These are phyloP conservation scores for Todus mexicanus DNA, from an alignment of 2,797 vertebrate genomes.

Conservation along the genomic window DNA sequence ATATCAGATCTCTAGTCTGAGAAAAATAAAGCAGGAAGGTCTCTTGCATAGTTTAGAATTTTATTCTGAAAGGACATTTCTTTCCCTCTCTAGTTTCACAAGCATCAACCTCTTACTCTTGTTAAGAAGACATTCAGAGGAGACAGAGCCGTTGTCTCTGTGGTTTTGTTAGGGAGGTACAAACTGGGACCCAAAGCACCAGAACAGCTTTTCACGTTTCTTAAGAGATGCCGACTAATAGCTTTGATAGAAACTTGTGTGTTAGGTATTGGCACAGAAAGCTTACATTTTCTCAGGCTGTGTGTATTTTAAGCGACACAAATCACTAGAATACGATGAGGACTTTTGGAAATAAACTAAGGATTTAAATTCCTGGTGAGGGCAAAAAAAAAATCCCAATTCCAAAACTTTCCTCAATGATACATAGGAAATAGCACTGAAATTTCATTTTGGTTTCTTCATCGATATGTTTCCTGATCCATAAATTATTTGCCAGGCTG, in stretches of 20 bases:
- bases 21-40: too few species aligned
- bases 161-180: not conserved
- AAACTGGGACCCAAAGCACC: not conserved
- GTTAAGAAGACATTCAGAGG: too few species aligned
- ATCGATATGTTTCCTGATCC: not conserved
- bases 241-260: not conserved
- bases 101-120: not conserved
- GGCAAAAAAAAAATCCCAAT: not conserved
- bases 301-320: not conserved
- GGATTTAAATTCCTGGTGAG: not conserved
- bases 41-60: not conserved
- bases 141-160: not conserved
- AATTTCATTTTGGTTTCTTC: not conserved
- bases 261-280: not conserved
- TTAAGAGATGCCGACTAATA: not conserved
- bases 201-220: not conserved
- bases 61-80: not conserved
- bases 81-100: not conserved
- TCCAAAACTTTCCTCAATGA: not conserved
- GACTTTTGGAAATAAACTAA: not conserved
- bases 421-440: not conserved
- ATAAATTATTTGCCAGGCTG: not conserved
- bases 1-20: not conserved
- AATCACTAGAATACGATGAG: not conserved
- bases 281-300: not conserved